Conservation (phyloP, 2,113 vertebrate species). For the Strigops habroptila region DNA sequence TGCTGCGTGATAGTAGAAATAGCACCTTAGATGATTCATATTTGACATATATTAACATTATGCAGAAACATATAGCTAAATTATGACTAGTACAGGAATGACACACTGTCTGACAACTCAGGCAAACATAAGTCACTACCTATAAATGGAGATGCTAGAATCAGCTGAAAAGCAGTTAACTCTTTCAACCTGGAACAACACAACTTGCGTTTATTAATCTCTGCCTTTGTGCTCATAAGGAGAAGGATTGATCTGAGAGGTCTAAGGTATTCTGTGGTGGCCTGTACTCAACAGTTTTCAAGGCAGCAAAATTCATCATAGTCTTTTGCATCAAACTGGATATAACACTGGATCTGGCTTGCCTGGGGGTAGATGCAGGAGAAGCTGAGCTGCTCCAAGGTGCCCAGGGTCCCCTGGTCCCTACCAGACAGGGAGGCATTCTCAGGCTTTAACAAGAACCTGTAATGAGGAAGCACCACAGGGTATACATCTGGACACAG, state of each 20-base stretch:
- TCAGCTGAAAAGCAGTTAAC: neutral
- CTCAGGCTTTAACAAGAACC: neutral
- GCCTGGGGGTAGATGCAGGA: neutral
- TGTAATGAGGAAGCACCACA: neutral
- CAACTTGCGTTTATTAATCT: neutral
- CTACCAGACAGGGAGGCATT: neutral
- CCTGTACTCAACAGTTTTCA: neutral
- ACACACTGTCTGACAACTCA: conserved; percentile 26
- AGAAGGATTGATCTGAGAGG: neutral
- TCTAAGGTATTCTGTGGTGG: neutral
- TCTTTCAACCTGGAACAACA: neutral
- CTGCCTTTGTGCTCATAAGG: neutral
- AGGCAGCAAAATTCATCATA: neutral
- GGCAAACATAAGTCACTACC: neutral
- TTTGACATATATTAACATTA: conserved; percentile 6
- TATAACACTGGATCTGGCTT: neutral
- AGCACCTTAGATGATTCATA: conserved; percentile 10
- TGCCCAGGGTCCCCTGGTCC: neutral
- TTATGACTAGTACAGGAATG: conserved; percentile 40
- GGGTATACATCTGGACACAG: neutral
- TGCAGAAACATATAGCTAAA: neutral
- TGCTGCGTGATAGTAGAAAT: neutral
- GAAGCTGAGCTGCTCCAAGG: neutral
- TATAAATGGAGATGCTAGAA: neutral
- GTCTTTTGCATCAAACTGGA: neutral